Base-by-base conservation (phyloP, 2,797 vertebrate species). In the Characodon lateralis region DNA sequence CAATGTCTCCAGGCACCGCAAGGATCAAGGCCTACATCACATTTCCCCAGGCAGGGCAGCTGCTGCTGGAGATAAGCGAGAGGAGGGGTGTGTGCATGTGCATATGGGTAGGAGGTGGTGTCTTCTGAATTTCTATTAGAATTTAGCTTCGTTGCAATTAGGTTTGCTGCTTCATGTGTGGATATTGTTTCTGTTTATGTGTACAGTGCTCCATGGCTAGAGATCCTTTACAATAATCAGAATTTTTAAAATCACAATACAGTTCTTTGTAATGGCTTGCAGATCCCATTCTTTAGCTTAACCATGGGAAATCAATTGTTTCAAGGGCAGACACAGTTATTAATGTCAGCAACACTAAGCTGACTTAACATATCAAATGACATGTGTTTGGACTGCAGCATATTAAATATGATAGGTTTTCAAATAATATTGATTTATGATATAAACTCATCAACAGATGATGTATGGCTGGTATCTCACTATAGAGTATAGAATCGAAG, bases 401-500 rank as follows among this genome's bases (percentile, higher is more conserved):
- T 73, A 76, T 78, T 85, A 71, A 72, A 73, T 35, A 76, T 85
- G 78, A 92, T 84, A 71, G 84, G 86, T 83, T 90, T 87, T 88
- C 81, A 89, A 90, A 89, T 41, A 6, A 50, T 87, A 91, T 91
- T 81, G 90, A 93, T 91, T 83, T 66, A 53, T 48, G 79, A 88
- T 75, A 74, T 79, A 84, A 80, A 61, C 83, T 72, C 79, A 68
- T 77, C 56, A 28, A 20, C 1, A 18, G 65, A 75, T 85, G 87
- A 88, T 88, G 87, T 43, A 51, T 24, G 48, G 51, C 74, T 80
- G 76, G 51, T 81, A 77, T 73, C 46, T 28, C 10, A 13, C 51
- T 66, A 79, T 68, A 70, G 72, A 86, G 72, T 63, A 76, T 63
- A 56, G 79, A 48, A 71, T 83, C 72, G 77, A 63, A 69, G 74